A percentile compares a stretch with the other conserved stretches of the same genome.
Conservation (phyloP, 2,888 invertebrate species). For the Nineta flava region DNA sequence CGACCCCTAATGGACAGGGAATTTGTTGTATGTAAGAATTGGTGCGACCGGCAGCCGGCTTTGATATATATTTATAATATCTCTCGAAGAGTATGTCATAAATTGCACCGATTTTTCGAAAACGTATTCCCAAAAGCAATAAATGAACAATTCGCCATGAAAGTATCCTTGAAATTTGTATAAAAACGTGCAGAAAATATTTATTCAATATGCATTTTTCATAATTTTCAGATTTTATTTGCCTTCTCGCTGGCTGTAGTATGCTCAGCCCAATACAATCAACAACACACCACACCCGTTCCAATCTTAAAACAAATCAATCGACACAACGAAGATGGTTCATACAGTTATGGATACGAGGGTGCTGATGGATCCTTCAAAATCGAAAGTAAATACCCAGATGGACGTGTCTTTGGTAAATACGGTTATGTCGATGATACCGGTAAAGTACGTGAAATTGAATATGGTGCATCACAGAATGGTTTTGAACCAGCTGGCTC, state of each 20-base stretch:
- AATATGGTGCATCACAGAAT: slow-evolving; percentile 68
- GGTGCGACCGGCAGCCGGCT: no score
- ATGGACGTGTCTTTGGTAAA: slow-evolving; percentile 73
- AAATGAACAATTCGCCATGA: no score
- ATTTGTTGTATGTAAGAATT: no score
- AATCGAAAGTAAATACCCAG: slow-evolving; percentile 72
- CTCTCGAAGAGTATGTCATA: no score
- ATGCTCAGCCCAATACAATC: slow-evolving; percentile 26
- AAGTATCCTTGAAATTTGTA: no score
- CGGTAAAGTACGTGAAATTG: slow-evolving; percentile 60
- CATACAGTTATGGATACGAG: slow-evolving; percentile 79
- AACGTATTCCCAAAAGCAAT: no score
- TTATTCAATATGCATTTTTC: no score
- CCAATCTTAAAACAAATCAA: slow-evolving; percentile 73
- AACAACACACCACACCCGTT: slow-evolving; percentile 53
- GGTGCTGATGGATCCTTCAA: slow-evolving; percentile 75
- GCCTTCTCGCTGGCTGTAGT: slow-evolving; percentile 18
- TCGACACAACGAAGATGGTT: slow-evolving; percentile 73
- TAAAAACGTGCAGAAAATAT: no score
- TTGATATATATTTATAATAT: no score
- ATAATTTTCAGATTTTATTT: slow-evolving; percentile 20
- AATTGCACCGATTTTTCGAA: no score
- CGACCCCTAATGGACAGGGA: no score
- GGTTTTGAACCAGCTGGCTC: slow-evolving; percentile 70
- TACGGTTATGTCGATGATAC: slow-evolving; percentile 76